Base-by-base conservation (phyloP, 2,888 invertebrate species). In the Scotopteryx bipunctaria region DNA sequence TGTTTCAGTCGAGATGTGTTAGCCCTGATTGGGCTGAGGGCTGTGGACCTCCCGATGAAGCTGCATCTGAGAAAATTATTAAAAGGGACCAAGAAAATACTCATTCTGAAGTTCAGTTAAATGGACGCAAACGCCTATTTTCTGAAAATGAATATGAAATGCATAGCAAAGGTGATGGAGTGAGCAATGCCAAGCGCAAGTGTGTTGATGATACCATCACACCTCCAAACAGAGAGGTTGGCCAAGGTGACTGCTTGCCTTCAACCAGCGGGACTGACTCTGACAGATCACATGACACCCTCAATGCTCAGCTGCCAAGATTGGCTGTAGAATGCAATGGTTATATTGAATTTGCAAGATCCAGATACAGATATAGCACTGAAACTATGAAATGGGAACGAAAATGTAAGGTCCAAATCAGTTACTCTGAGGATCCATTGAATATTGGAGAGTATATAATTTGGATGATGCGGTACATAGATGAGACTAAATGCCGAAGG, bases 371-470 rank as follows among this genome's bases (percentile, higher is more conserved):
- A 47, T 65, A 78, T 17, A 79, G 76, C 60, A 61, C 64, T 57
- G 91, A 86, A 53, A 65, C 69, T 51, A 91, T 89, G 81, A 92
- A 91, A 63, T 94, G 93, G 93, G 91, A 90, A 56, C 82, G 93
- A 46, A 92, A 92, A 36, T 93, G 93, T 68, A 93, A 92, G 69
- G 73, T 94, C 41, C 93, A 93, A 76, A 91, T 93, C 9, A 92
- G 92, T 17, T 94, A 93, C 73, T 91, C 91, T 0, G 86, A 88
- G 55, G 89, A 91, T 47, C 87, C 86, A 5, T 67, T 88, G 5
- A 90, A 91, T 69, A 67, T 86, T 47, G 91, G 91, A 13, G 92
- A 93, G 66, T 92, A 91, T 63, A 90, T 91, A 3, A 92, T 94
- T 64, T 93, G 93, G 86, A 80, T 88, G 52, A 87, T 94, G 59